phyloP scores from a whole-genome alignment of 2,888 invertebrate genomes.

The Tetragonisca angustula region DNA sequence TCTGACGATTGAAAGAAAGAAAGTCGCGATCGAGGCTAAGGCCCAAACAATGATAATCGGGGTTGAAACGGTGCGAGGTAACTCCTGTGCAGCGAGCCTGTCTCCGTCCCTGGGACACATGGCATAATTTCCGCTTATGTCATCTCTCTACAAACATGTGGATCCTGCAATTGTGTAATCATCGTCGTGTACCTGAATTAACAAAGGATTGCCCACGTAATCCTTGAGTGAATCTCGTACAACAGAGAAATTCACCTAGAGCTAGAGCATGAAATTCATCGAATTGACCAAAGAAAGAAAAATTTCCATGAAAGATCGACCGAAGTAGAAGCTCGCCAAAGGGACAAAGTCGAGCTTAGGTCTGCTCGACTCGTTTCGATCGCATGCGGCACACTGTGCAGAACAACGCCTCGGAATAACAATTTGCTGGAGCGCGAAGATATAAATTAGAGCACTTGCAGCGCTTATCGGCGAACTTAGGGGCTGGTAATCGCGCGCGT shows the following conservation, averaged over 20 bases:
- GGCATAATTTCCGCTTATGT: background rate
- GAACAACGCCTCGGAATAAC: background rate
- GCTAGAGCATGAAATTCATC: background rate
- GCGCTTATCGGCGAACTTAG: background rate
- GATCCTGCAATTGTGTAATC: background rate
- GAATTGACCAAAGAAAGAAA: no score
- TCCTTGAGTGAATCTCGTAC: background rate
- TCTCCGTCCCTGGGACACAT: background rate
- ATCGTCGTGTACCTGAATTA: background rate
- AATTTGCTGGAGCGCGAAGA: background rate
- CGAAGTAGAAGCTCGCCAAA: no score
- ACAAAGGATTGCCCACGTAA: background rate
- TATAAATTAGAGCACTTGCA: constrained; percentile 14
- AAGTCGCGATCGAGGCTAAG: background rate
- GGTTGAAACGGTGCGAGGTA: background rate
- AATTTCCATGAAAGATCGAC: background rate
- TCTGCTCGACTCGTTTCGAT: background rate
- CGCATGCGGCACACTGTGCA: background rate
- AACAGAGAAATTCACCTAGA: background rate
- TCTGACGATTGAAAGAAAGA: background rate
- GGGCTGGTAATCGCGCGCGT: background rate
- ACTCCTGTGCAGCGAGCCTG: background rate
- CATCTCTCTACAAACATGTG: background rate
- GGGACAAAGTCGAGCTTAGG: no score
- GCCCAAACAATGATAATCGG: background rate